These are phyloP conservation scores for Esox lucius DNA, from an alignment of 2,797 vertebrate genomes.

Conservation along the genomic window DNA sequence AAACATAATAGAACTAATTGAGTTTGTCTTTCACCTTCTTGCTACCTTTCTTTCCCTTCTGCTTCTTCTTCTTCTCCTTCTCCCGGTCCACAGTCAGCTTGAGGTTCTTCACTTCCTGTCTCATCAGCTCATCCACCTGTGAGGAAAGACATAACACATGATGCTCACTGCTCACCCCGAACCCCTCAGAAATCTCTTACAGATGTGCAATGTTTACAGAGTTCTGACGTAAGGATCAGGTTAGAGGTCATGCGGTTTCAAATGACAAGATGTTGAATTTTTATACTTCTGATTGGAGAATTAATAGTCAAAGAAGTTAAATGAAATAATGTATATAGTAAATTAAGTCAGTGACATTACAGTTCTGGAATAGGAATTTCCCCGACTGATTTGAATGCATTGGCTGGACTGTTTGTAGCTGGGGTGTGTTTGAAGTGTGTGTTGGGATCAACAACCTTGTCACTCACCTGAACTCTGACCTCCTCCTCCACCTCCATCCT, in stretches of 20 bases:
- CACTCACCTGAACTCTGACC: constrained; percentile 80
- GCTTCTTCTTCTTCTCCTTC: constrained; percentile 32
- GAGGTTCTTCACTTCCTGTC: constrained; percentile 75
- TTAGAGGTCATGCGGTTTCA: neutral
- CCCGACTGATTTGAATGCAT: neutral
- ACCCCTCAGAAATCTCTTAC: neutral
- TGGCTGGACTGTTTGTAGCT: neutral
- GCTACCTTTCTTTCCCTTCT: constrained; percentile 47
- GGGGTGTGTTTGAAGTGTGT: neutral
- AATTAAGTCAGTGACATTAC: too few species aligned
- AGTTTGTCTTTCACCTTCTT: constrained; percentile 69
- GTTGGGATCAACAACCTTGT: neutral
- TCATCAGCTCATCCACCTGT: constrained; percentile 83
- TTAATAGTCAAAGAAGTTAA: too few species aligned
- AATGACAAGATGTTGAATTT: neutral
- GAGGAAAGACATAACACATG: neutral
- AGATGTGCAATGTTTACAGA: neutral
- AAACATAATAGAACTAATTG: too few species aligned
- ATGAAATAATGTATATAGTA: too few species aligned
- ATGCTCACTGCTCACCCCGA: neutral
- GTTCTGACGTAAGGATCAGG: neutral
- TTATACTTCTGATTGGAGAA: too few species aligned
- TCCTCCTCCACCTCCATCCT: constrained; percentile 80
- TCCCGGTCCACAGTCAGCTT: constrained; percentile 75
- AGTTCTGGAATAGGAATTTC: neutral